Base-by-base conservation (phyloP, 1,140 invertebrate species). In the Drosophila albomicans region DNA sequence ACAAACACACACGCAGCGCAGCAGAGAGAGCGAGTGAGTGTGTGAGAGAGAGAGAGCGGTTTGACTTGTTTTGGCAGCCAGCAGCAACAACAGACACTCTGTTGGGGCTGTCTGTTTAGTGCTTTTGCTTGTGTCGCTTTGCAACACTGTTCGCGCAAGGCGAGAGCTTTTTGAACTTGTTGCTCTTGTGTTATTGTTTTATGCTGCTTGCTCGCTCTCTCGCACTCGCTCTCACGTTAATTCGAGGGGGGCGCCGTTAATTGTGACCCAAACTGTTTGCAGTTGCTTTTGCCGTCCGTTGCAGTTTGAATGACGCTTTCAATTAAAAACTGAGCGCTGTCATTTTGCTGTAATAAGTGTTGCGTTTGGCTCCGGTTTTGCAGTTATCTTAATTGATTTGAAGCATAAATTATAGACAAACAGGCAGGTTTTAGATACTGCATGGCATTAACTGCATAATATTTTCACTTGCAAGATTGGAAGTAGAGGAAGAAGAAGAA, bases 311-410 rank as follows among this genome's bases (percentile, higher is more conserved):
- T 64, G 56, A 49, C 59, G 67, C 72, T 79, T 59, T 72, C 79
- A 86, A 86, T 86, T 86, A 71, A 82, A 78, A 82, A 78, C 72
- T 65, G 76, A 69, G 77, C 68, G 77, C 71, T 79, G 75, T 65
- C 66, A 51, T 54, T 78, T 69, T 72, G 67, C 46, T 74, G 51
- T 41, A 61, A 10, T 25, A 11, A 38, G 41, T 25, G 45, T 25
- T 30, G 56, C 52, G 15, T 16, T 16, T 52, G 61, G 49, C 28
- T 46, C 67, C 73, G 64, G 81, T 63, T 25, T 84, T 73, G 43
- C 35, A 63, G 59, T 82, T 81, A 82, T 87, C 84, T 88, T 88
- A 87, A 87, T 87, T 87, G 82, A 88, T 82, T 87, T 79, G 79
- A 77, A 82, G 78, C 82, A 87, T 80, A 88, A 88, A 78, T 87